A percentile compares a stretch with the other conserved stretches of the same genome.
These are phyloP conservation scores for Ophthalmolycus amberensis DNA, from an alignment of 2,113 vertebrate species.

Conservation along the genomic window DNA sequence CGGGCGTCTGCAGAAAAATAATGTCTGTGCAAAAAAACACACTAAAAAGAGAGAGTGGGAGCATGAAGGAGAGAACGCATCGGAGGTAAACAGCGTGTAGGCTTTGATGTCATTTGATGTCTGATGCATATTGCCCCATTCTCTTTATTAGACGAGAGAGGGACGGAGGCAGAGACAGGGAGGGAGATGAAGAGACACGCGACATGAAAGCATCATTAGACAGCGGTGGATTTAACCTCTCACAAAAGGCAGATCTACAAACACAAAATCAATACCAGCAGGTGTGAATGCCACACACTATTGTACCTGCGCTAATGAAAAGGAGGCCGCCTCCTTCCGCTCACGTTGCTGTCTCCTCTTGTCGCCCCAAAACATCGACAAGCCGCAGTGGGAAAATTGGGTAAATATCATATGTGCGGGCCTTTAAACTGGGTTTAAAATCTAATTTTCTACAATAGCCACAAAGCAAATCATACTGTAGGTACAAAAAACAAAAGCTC, in stretches of 20 bases:
- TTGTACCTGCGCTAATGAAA: conserved; percentile 23
- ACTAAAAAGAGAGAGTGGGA: conserved; percentile 40
- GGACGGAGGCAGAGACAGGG: conserved; percentile 40
- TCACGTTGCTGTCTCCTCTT: neutral
- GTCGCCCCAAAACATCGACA: conserved; percentile 8
- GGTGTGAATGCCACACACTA: conserved; percentile 31
- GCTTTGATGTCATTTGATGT: conserved; percentile 81
- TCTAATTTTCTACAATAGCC: neutral
- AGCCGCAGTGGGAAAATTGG: neutral
- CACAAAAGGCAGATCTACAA: conserved; percentile 66
- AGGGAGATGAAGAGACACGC: conserved; percentile 55
- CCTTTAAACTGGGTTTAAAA: conserved; percentile 14
- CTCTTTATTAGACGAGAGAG: conserved; percentile 60
- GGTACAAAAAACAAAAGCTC: neutral
- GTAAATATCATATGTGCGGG: neutral
- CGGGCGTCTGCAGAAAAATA: conserved; percentile 58
- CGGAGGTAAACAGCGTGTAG: conserved; percentile 52
- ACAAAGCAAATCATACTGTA: neutral
- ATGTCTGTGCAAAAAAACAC: conserved; percentile 48
- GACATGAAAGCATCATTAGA: conserved; percentile 77
- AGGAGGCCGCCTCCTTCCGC: neutral
- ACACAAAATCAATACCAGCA: conserved; percentile 59
- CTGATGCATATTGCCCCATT: conserved; percentile 60
- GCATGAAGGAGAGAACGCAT: conserved; percentile 47
- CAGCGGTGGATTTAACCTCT: conserved; percentile 73